Evolutionary conservation across 2,113 vertebrate genomes (phyloP), one percentile per base, ranked within the genome.

Genomic region (Felis chaus): DNA sequence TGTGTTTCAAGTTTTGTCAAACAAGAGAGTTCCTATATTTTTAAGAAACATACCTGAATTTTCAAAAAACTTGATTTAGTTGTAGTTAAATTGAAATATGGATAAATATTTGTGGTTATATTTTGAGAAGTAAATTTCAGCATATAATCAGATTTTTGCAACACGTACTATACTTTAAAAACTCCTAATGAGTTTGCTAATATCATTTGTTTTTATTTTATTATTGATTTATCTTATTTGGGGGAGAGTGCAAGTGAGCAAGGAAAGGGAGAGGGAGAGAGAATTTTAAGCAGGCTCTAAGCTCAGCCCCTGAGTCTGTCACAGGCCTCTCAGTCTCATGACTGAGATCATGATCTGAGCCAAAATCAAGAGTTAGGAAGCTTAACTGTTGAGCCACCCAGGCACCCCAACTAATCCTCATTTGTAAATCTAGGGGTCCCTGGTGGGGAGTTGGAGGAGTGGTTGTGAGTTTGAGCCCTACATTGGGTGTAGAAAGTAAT

Each of bases 51-150:
- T 10, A 36, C 23, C 57, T 78, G 41, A 74, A 69, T 68, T 94
- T 93, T 81, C 4, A 95, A 86, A 86, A 96, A 91, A 80, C 13
- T 76, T 89, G 25, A 91, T 89, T 85, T 76, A 53, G 13, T 85
- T 82, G 25, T 73, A 89, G 71, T 85, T 98, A 74, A 68, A 14
- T 96, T 82, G 81, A 73, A 94, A 61, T 86, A 53, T 25, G 39
- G 45, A 53, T 91, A 71, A 63, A 29, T 89, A 74, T 1, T 91
- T 91, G 14, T 79, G 41, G 18, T 95, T 96, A 29, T 65, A 87
- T 91, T 94, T 96, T 95, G 45, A 91, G 66, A 81, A 95, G 25
- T 53, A 57, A 61, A 92, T 92, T 96, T 91, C 7, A 25, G 15
- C 19, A 45, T 91, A 53, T 65, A 33, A 53, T 61, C 23, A 71